phyloP scores from a whole-genome alignment of 64 coral and sea anemone species.

The Pachyseris speciosa region DNA sequence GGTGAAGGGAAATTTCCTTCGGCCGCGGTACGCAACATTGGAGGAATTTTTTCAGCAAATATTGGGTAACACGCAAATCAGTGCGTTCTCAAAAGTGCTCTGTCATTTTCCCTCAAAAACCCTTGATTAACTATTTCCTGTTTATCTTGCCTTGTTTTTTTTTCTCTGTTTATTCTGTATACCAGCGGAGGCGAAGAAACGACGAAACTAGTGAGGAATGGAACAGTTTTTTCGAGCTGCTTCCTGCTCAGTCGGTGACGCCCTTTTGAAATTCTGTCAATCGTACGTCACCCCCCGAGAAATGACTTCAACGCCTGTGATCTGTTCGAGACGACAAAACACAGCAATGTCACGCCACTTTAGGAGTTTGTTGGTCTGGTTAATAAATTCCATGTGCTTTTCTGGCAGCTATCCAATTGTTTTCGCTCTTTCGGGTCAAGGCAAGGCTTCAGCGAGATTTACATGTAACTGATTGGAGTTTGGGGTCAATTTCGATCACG shows the following conservation, averaged over 20 bases:
- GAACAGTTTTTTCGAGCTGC: background rate
- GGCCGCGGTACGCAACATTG: background rate
- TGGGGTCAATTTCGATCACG: background rate
- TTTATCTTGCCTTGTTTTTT: slow-evolving; percentile 90
- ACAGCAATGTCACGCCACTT: slow-evolving; percentile 33
- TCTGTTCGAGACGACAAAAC: slow-evolving; percentile 19
- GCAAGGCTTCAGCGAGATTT: background rate
- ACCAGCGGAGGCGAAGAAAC: background rate
- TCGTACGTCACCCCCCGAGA: background rate
- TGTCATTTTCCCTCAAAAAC: slow-evolving; percentile 71
- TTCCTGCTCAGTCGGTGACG: background rate
- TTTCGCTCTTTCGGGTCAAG: slow-evolving; percentile 24
- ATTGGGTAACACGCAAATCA: slow-evolving; percentile 54
- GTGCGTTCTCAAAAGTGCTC: slow-evolving; percentile 38
- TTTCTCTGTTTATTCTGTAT: slow-evolving; percentile 27
- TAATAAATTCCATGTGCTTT: slow-evolving; percentile 81
- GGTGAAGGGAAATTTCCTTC: background rate
- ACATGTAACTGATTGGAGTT: background rate
- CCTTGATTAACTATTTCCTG: slow-evolving; percentile 95
- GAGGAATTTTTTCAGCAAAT: slow-evolving; percentile 53
- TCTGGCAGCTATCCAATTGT: slow-evolving; percentile 63
- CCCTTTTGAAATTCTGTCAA: background rate
- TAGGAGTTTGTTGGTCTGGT: background rate
- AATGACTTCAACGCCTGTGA: slow-evolving; percentile 1
- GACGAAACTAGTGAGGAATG: background rate